Evolutionary conservation across 2,888 invertebrate species (phyloP).

Genomic region (Dendrolimus pini): DNA sequence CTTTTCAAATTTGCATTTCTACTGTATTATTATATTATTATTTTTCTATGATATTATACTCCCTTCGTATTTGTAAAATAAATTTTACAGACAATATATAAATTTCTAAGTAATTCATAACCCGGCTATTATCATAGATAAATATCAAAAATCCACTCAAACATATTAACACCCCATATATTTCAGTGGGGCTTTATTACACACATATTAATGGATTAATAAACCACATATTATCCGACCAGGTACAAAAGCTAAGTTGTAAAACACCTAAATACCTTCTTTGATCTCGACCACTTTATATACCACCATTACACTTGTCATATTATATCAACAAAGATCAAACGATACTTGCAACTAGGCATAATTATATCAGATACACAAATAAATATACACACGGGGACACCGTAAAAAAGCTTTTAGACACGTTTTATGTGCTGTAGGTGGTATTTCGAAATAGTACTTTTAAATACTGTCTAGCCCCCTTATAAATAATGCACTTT

Average conservation of each 20-base stretch:
- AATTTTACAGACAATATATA: no score
- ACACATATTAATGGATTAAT: slow-evolving; percentile 2
- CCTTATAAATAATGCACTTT: no score
- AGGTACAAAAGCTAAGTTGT: not conserved
- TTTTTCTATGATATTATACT: no score
- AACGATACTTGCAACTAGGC: slow-evolving; percentile 1
- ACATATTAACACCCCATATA: not conserved
- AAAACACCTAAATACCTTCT: slow-evolving; percentile 1
- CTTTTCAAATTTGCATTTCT: no score
- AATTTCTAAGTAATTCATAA: not conserved
- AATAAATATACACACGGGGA: not conserved
- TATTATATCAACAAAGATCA: slow-evolving; percentile 3
- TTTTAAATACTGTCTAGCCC: not conserved
- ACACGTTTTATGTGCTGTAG: slow-evolving; percentile 1
- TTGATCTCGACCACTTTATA: slow-evolving; percentile 5
- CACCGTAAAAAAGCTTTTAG: slow-evolving; percentile 3
- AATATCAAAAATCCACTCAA: not conserved
- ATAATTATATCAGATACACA: slow-evolving; percentile 3
- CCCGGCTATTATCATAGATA: not conserved
- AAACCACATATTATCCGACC: not conserved
- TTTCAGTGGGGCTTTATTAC: slow-evolving; percentile 1
- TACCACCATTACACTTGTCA: slow-evolving; percentile 4
- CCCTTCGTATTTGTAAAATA: no score
- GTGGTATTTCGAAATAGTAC: not conserved
- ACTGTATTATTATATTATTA: no score